These are phyloP conservation scores for Cephus runcator DNA, from an alignment of 2,888 invertebrate species.

Conservation along the genomic window DNA sequence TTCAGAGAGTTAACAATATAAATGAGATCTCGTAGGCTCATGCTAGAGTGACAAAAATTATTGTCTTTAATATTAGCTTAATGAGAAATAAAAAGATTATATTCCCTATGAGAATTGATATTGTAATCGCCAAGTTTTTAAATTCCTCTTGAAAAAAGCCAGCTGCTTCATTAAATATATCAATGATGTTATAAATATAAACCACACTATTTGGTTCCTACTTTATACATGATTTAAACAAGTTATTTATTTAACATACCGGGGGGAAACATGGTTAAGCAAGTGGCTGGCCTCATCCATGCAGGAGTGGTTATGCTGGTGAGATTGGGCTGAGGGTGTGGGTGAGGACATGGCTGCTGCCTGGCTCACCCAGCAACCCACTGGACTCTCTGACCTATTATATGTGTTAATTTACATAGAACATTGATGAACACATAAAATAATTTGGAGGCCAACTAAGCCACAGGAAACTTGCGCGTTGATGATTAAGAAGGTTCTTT, in stretches of 20 bases:
- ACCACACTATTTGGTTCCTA: neutral
- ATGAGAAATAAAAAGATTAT: neutral
- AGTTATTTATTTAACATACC: constrained; percentile 50
- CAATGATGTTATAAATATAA: neutral
- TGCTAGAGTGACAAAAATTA: neutral
- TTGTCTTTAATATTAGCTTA: neutral
- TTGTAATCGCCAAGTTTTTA: neutral
- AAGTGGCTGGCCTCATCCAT: constrained; percentile 64
- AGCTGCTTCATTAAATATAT: neutral
- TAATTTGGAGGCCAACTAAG: neutral
- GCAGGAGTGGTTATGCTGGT: constrained; percentile 60
- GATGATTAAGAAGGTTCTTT: neutral
- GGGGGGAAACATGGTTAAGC: constrained; percentile 62
- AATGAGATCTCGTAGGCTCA: neutral
- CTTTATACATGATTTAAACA: neutral
- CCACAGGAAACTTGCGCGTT: neutral
- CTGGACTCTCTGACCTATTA: constrained; percentile 63
- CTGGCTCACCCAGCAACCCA: constrained; percentile 64
- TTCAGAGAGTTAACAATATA: neutral
- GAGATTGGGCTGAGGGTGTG: constrained; percentile 59
- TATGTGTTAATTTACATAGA: constrained; percentile 54
- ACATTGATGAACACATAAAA: constrained; percentile 28
- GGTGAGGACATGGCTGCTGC: constrained; percentile 64
- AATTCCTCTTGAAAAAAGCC: neutral
- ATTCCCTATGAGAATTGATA: neutral